Evolutionary conservation across 2,113 vertebrate genomes (phyloP), one percentile per base, ranked within the genome.

Genomic region (Dasyornis broadbenti): DNA sequence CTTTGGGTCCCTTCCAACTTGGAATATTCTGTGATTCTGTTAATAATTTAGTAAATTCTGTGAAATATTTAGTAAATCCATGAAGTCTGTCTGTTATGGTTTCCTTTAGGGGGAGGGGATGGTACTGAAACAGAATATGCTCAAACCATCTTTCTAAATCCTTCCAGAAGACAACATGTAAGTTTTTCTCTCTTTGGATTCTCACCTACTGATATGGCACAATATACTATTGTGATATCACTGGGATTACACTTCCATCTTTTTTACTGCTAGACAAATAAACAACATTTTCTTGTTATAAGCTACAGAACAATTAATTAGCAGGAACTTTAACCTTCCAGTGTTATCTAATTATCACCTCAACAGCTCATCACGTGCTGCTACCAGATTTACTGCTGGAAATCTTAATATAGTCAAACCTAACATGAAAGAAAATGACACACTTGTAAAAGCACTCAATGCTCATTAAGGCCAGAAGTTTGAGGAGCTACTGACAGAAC

Each of bases 121-220:
- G 35, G 11, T 78, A 47, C 11, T 56, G 70, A 71, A 93, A 87
- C 11, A 64, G 47, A 91, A 49, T 31, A 37, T 35, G 20, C 50
- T 78, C 61, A 82, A 68, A 76, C 10, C 7, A 7, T 61, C 47
- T 76, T 76, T 80, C 15, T 53, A 14, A 93, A 53, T 72, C 20
- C 14, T 76, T n/a, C 50, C 3, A 1, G 57, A 79, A 75, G 42
- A 54, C 28, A 39, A 27, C 0, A 1, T 40, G 0, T 19, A 40
- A 44, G 7, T 19, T 68, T 35, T 78, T 64, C 13, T 64, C 10
- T 39, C 56, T 90, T 53, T 82, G 53, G 23, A 57, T 65, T 89
- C 28, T 82, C 17, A 65, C 33, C 12, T 60, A 13, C 19, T 70
- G 27, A 28, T 35, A 17, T 2, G 11, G n/a, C 50, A 23, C 10